Percentiles rank a stretch among this genome's conserved stretches.
These are phyloP conservation scores for Pristionchus arcanus DNA, from an alignment of 2,888 invertebrate genomes.

Conservation along the genomic window DNA sequence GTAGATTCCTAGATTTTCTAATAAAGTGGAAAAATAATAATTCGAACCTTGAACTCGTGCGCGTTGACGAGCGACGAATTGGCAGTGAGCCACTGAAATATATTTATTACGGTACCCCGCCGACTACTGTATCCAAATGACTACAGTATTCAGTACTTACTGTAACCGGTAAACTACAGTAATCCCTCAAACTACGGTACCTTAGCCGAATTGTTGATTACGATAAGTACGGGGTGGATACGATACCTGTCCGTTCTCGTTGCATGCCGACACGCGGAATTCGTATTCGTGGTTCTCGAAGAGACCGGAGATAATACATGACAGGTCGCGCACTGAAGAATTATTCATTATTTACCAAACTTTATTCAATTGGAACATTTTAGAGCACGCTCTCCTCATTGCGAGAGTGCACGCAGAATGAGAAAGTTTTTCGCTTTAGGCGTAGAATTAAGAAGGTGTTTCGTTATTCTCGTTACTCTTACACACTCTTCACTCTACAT, in stretches of 20 bases:
- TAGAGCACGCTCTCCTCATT: too few relatives aligned
- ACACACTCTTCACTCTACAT: background rate
- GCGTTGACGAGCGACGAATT: constrained; percentile 55
- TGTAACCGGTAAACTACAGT: background rate
- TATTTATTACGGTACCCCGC: background rate
- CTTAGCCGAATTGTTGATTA: constrained; percentile 83
- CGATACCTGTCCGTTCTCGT: constrained; percentile 90
- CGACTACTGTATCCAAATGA: too few relatives aligned
- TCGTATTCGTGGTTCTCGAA: constrained; percentile 97
- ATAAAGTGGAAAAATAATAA: background rate
- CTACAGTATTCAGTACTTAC: too few relatives aligned
- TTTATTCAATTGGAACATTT: too few relatives aligned
- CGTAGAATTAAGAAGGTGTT: background rate
- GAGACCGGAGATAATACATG: constrained; percentile 93
- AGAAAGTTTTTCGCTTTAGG: background rate
- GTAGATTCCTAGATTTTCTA: background rate
- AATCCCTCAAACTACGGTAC: constrained; percentile 41
- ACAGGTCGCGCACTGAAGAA: constrained; percentile 84
- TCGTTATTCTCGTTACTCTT: background rate
- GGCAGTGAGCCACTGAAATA: constrained; percentile 67
- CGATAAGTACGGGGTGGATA: background rate
- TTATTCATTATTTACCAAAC: background rate
- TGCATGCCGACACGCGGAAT: constrained; percentile 96
- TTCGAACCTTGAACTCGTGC: constrained; percentile 39
- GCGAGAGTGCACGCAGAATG: too few relatives aligned